Conservation (phyloP, 2,113 vertebrate species). For the Aegithalos caudatus region DNA sequence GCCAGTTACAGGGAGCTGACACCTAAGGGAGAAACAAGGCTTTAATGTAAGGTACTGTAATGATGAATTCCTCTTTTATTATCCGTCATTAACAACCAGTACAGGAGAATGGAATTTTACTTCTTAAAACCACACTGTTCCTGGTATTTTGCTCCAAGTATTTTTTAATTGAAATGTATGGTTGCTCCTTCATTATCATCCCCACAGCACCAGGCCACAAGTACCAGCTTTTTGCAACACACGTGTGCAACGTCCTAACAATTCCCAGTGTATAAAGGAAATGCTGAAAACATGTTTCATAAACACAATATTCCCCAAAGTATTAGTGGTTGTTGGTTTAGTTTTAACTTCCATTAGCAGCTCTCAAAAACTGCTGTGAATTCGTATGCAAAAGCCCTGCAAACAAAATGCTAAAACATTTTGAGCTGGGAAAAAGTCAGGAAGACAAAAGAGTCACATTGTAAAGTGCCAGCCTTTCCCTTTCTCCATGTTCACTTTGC, state of each 20-base stretch:
- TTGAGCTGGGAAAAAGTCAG: not conserved
- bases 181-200: not conserved
- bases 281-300: not conserved
- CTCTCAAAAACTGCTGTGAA: not conserved
- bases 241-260: rapidly evolving
- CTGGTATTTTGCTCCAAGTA: not conserved
- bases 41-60: not conserved
- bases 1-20: not conserved
- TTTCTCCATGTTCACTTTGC: not conserved
- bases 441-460: not conserved
- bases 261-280: not conserved
- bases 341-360: not conserved
- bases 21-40: not conserved
- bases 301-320: not conserved
- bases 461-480: not conserved
- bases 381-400: not conserved
- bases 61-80: not conserved
- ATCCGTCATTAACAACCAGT: not conserved
- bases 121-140: not conserved
- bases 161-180: not conserved
- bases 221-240: not conserved
- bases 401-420: not conserved
- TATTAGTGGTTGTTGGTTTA: not conserved
- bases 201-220: not conserved
- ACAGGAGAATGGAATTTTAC: not conserved